Evolutionary conservation across 1,140 invertebrate species (phyloP).

Genomic region (Berghia stephanieae): DNA sequence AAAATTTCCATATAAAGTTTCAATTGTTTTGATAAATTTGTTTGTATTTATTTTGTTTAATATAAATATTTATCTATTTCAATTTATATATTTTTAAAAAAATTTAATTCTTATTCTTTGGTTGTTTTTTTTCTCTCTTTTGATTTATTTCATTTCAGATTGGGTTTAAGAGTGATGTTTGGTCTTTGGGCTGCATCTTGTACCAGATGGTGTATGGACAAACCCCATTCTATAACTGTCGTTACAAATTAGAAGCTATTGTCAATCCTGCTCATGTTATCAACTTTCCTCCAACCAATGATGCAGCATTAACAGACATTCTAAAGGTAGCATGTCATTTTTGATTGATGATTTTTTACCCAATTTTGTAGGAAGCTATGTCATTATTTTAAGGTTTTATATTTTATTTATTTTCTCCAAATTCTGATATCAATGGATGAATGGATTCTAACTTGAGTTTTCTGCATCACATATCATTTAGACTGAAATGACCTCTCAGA

Average conservation of each 20-base stretch:
- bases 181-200: conserved; percentile 96
- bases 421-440: background rate
- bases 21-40: no score
- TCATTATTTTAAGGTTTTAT: background rate
- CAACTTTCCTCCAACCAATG: conserved; percentile 73
- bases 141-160: conserved; percentile 72
- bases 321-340: conserved; percentile 51
- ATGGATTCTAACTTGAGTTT: background rate
- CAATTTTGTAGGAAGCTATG: background rate
- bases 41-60: no score
- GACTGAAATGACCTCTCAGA: background rate
- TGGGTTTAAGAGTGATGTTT: conserved; percentile 92
- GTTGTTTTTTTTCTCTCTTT: background rate
- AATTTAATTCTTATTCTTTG: no score
- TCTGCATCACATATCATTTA: background rate
- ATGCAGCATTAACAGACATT: conserved; percentile 62
- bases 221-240: conserved; percentile 90
- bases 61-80: no score
- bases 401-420: background rate
- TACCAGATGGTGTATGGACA: conserved; percentile 90
- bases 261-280: conserved; percentile 80
- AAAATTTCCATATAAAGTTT: no score
- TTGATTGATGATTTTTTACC: background rate
- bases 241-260: conserved; percentile 80
- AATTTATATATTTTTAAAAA: no score